phyloP scores from a whole-genome alignment of 1,140 invertebrate species.

The Trinorchestia longiramus region DNA sequence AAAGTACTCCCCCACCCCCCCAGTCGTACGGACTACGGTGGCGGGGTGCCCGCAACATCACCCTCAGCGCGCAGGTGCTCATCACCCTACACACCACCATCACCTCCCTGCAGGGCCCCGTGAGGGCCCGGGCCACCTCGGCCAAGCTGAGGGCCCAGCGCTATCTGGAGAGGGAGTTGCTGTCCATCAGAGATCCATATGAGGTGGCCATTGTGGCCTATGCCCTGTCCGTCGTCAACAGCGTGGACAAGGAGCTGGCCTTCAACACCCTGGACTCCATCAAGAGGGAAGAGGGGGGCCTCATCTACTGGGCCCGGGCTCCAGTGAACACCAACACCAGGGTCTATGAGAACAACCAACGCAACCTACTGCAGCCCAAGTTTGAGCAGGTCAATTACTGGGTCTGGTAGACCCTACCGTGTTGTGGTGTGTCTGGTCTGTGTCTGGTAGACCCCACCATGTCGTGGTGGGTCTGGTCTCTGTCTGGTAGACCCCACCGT shows the following conservation, averaged over 20 bases:
- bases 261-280: conserved; percentile 39
- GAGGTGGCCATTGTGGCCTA: conserved; percentile 73
- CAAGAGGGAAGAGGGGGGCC: conserved; percentile 66
- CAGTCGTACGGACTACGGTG: conserved; percentile 57
- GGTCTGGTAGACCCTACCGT: background rate
- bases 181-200: conserved; percentile 71
- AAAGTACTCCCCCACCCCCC: background rate
- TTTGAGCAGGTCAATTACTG: conserved; percentile 58
- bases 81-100: conserved; percentile 71
- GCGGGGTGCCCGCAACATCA: conserved; percentile 68
- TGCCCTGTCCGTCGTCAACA: conserved; percentile 70
- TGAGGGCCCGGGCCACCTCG: conserved; percentile 66
- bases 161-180: conserved; percentile 71
- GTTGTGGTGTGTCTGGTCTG: too few species aligned
- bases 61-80: conserved; percentile 73
- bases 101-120: conserved; percentile 69
- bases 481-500: background rate
- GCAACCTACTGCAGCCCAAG: conserved; percentile 72
- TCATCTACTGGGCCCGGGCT: conserved; percentile 73
- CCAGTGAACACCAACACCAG: conserved; percentile 69
- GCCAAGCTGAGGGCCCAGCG: conserved; percentile 65
- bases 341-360: conserved; percentile 72
- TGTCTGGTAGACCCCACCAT: too few species aligned
- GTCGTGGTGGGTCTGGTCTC: background rate
- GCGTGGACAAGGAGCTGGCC: conserved; percentile 1